Conservation (phyloP, 2,888 invertebrate species). For the Agrenia bidenticulata region DNA sequence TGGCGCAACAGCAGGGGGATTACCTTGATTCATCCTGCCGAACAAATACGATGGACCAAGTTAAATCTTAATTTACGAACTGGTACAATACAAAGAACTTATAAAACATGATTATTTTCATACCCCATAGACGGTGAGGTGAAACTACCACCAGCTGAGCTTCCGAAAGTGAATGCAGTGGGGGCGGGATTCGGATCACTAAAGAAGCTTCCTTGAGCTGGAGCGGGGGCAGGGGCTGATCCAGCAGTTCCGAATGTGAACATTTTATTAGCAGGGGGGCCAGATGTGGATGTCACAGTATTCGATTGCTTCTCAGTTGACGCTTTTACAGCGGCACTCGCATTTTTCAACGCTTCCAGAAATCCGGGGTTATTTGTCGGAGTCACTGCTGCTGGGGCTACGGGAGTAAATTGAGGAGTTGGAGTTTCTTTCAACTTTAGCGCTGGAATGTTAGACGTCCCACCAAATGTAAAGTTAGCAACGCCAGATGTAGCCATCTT, state of each 20-base stretch:
- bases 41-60: too few species aligned
- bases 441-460: background rate
- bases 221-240: too few species aligned
- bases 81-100: too few species aligned
- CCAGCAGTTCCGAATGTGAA: background rate
- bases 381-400: background rate
- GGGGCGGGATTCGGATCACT: background rate
- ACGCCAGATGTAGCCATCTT: background rate
- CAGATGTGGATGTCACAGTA: background rate
- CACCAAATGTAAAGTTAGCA: background rate
- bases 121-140: background rate
- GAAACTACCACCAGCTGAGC: background rate
- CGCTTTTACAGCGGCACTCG: constrained; percentile 17
- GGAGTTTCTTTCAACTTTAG: constrained; percentile 12
- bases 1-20: background rate
- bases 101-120: background rate
- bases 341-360: constrained; percentile 17
- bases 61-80: too few species aligned
- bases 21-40: background rate
- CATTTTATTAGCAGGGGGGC: background rate
- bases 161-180: background rate
- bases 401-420: background rate
- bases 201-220: too few species aligned
- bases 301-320: constrained; percentile 10
- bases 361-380: background rate